Base-by-base conservation (phyloP, 2,888 invertebrate genomes). In the Xestia rhomboidea region DNA sequence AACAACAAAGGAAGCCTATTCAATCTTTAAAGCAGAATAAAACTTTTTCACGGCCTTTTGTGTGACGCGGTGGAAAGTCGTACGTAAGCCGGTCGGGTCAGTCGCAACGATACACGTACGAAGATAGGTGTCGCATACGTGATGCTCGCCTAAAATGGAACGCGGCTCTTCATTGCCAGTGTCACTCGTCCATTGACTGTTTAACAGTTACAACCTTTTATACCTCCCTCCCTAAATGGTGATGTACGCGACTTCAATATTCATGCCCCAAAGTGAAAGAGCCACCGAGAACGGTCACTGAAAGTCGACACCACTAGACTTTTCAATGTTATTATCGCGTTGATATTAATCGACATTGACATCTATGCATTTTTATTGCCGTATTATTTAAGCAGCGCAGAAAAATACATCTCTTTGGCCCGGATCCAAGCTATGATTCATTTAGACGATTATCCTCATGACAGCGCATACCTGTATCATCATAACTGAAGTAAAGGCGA, bases 181-280 rank as follows among this genome's bases (percentile, higher is more conserved):
- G 95, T 94, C 95, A 94, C 89, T 93, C 93, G 93, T 92, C 92
- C 94, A 94, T 94, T 93, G 95, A 93, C 94, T 93, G 93, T 92
- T 95, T 94, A 94, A 96, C 95, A 94, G 96, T 95, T 95, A 95
- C 92, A 88, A 91, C 92, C 94, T 93, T 93, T 92, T 93, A 91
- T 92, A 92, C 89, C 87, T 89, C 89, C 89, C 90, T 87, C 92
- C 91, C 85, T 92, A 93, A 90, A 94, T 89, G 94, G 95, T 80
- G 80, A 85, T 89, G 90, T 88, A 95, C 94, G 94, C 92, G 93
- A 70, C 89, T 92, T 94, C 90, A 94, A 96, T 96, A 96, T 95
- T 95, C 92, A 96, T 95, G 93, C 82, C 90, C 87, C 81, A 78
- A 91, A 93, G 95, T 92, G 94, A 95, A 94, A 95, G 92, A 94